phyloP scores from a whole-genome alignment of 2,888 invertebrate genomes.

The Drosophila pseudotakahashii region DNA sequence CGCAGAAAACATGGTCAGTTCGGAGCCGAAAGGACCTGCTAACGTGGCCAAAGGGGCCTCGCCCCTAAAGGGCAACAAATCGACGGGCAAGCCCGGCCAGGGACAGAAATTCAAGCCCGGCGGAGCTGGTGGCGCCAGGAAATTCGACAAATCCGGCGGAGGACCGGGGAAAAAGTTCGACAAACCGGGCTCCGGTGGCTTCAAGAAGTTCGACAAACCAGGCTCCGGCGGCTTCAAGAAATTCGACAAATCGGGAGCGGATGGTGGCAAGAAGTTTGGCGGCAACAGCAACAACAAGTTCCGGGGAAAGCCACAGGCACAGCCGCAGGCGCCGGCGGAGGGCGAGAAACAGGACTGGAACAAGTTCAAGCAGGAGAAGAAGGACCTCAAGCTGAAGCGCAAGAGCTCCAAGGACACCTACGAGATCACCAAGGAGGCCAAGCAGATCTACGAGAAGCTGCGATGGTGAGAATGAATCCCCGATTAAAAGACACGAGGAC shows the following conservation, averaged over 20 bases:
- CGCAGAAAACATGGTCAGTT: conserved; percentile 30
- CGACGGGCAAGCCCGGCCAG: conserved; percentile 2
- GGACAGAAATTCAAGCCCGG: conserved; percentile 21
- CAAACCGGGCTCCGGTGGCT: not conserved
- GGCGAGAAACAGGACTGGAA: conserved; percentile 89
- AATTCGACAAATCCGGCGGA: conserved; percentile 8
- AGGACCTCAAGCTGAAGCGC: conserved; percentile 88
- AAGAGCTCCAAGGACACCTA: conserved; percentile 86
- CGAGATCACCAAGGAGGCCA: conserved; percentile 86
- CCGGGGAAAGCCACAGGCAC: conserved; percentile 17
- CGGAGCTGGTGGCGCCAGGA: conserved; percentile 12
- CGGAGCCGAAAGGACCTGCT: conserved; percentile 24
- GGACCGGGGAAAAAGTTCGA: conserved; percentile 8
- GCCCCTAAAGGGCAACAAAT: no score
- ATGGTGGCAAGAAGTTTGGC: conserved; percentile 19
- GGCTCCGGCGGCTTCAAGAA: conserved; percentile 8
- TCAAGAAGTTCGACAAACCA: conserved; percentile 5
- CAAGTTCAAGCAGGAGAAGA: conserved; percentile 90
- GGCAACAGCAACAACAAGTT: conserved; percentile 34
- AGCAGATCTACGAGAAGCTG: conserved; percentile 86
- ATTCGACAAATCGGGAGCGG: conserved; percentile 5
- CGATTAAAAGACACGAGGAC: not conserved
- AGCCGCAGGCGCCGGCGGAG: conserved; percentile 43
- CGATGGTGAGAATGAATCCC: conserved; percentile 75
- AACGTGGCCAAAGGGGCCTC: conserved; percentile 10